These are phyloP conservation scores for Ceriagrion tenellum DNA, from an alignment of 2,888 invertebrate genomes.

Conservation along the genomic window DNA sequence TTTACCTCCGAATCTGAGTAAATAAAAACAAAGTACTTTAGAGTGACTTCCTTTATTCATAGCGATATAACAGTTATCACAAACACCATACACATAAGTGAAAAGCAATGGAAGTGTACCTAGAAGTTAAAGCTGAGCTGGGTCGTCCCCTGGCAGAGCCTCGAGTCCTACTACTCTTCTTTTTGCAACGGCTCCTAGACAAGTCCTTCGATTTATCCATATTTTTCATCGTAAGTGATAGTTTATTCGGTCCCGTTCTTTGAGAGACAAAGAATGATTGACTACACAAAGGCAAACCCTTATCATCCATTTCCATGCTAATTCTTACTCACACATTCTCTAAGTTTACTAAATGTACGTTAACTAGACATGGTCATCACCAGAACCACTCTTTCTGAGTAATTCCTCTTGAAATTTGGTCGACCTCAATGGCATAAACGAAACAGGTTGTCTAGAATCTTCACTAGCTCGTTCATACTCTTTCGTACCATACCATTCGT, in stretches of 20 bases:
- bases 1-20: background rate
- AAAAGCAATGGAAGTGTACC: background rate
- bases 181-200: background rate
- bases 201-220: background rate
- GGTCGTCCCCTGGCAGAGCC: background rate
- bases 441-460: background rate
- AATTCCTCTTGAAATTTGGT: background rate
- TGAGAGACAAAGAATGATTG: slow-evolving; percentile 25
- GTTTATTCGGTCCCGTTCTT: background rate
- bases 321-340: background rate
- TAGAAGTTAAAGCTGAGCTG: background rate
- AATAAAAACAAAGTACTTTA: background rate
- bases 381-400: background rate
- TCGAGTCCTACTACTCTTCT: background rate
- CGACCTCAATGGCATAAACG: background rate
- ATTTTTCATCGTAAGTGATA: slow-evolving; percentile 29
- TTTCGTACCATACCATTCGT: background rate
- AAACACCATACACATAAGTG: background rate
- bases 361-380: background rate
- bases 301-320: background rate
- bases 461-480: background rate
- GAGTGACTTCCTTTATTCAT: background rate
- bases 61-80: background rate
- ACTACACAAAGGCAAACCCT: background rate
- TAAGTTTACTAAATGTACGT: background rate